Conservation (phyloP, 2,113 vertebrate genomes). For the Eolophus roseicapilla region DNA sequence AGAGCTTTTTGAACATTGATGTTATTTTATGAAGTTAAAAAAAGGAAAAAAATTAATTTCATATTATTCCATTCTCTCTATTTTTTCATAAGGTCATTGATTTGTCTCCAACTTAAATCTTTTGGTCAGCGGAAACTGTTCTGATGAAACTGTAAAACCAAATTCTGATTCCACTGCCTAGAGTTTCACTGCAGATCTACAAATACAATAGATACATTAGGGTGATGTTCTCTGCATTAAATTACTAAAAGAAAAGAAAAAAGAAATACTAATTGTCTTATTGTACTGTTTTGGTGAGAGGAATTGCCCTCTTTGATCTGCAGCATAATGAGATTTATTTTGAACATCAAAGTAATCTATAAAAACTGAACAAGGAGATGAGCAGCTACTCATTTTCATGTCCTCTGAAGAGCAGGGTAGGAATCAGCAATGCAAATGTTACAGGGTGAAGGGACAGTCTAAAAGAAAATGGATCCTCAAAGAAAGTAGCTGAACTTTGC, state of each 20-base stretch:
- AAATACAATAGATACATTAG: background rate
- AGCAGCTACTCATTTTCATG: conserved; percentile 42
- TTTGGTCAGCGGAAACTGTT: background rate
- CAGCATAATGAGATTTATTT: conserved; percentile 70
- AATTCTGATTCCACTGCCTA: background rate
- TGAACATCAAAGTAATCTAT: conserved; percentile 71
- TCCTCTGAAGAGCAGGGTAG: background rate
- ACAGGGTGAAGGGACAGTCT: background rate
- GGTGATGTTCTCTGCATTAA: background rate
- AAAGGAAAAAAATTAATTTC: background rate
- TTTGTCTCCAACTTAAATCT: background rate
- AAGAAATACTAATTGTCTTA: conserved; percentile 56
- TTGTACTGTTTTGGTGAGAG: conserved; percentile 57
- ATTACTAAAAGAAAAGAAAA: background rate
- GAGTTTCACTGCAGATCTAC: background rate
- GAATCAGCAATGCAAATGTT: conserved; percentile 35
- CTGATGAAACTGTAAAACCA: background rate
- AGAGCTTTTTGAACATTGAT: background rate
- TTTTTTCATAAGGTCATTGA: background rate
- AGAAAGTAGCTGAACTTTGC: conserved; percentile 30
- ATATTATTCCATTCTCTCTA: background rate
- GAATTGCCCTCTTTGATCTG: conserved; percentile 67
- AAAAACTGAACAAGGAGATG: conserved; percentile 57
- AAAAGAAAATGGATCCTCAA: background rate
- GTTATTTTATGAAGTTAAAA: background rate